Conservation (phyloP, 2,797 vertebrate species). For the Tapirus indicus region DNA sequence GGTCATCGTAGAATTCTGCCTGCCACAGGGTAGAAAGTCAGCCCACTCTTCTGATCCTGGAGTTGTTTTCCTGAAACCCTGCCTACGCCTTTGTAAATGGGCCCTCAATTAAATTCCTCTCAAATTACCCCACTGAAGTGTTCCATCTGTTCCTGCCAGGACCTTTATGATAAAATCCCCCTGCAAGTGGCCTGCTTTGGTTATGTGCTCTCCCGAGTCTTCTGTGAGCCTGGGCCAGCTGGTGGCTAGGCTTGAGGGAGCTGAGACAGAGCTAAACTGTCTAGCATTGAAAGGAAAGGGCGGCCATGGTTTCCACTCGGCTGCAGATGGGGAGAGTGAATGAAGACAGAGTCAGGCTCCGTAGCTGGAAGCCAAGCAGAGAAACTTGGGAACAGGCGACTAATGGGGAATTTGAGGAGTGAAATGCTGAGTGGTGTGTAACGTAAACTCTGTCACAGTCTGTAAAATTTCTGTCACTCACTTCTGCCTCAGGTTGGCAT, state of each 20-base stretch:
- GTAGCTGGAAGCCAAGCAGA: not conserved
- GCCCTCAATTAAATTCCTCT: not conserved
- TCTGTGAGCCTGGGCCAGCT: not conserved
- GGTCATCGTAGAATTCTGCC: not conserved
- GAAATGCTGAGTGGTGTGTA: not conserved
- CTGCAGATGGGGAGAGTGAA: not conserved
- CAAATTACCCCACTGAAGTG: not conserved
- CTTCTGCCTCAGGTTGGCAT: not conserved
- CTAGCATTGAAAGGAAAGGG: not conserved
- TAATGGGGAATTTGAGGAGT: rapidly evolving
- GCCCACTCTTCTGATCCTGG: not conserved
- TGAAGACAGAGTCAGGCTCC: not conserved
- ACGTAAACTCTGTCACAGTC: not conserved
- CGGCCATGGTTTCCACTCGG: not conserved
- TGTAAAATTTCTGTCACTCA: rapidly evolving
- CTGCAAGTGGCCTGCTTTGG: not conserved
- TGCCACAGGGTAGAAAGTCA: not conserved
- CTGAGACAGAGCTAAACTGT: not conserved
- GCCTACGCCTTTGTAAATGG: not conserved
- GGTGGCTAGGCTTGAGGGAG: not conserved
- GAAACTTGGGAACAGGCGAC: not conserved
- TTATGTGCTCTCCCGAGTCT: not conserved
- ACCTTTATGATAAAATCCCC: not conserved
- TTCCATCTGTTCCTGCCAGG: conserved; percentile 30
- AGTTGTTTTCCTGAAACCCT: not conserved